Evolutionary conservation across 1,140 invertebrate genomes (phyloP), one percentile per base, ranked within the genome.

Genomic region (Ptiloglossa arizonensis): DNA sequence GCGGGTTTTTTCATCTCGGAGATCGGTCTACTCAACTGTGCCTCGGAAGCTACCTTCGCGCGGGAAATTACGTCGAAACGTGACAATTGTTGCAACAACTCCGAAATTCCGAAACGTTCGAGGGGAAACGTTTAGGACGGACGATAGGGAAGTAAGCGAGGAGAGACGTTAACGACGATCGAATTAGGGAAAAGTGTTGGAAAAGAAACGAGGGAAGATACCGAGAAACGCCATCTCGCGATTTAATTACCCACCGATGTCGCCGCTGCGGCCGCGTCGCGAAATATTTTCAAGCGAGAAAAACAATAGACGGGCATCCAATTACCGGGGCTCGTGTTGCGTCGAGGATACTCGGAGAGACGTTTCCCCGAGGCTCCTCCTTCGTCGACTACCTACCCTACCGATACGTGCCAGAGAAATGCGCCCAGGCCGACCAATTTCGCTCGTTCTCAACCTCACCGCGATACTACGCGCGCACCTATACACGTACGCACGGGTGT

Each of bases 321-420:
- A 79, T 79, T 79, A 79, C 69, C 60, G 41, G 68, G 44, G 59
- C 60, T 79, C 76, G 48, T 79, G 76, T 73, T 72, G 76, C 76
- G 60, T 79, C 76, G 59, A 79, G 76, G 60, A 69, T 73, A 48
- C 76, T 79, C 67, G 52, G 66, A 70, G 66, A 60, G 66, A 44
- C 74, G 69, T 66, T 68, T 56, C 38, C 69, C 27, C 63, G 46
- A 38, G 57, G 64, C 75, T 52, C 48, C 69, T 82, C 66, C 71
- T 64, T 82, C 63, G 56, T 44, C 24, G 41, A 15, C 54, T 35
- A 52, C 59, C 44, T 63, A 77, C 60, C 52, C 54, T 54, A 52
- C 62, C 38, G 27, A 27, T 57, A 41, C 15, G 66, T 59, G 79
- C 59, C 41, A 64, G 44, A 68, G 68, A 62, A 66, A 69, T 59